A percentile compares a stretch with the other conserved stretches of the same genome.
phyloP scores from a whole-genome alignment of 2,888 invertebrate genomes.

The Dasysyrphus albostriatus region DNA sequence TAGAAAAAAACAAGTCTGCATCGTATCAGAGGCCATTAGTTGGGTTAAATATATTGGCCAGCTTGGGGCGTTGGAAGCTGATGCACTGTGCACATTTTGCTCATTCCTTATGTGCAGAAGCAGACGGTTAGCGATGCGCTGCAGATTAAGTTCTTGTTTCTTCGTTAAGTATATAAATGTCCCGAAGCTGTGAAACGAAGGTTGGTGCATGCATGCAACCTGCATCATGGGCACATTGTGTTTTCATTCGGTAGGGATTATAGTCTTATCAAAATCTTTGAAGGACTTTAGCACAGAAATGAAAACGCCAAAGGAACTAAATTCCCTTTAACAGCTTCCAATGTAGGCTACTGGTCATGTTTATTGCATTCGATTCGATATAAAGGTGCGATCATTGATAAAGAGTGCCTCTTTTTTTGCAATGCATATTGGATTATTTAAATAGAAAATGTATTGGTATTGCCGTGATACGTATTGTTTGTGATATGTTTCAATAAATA shows the following conservation, averaged over 20 bases:
- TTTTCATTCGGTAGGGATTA: not conserved
- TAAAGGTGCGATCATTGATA: conserved; percentile 45
- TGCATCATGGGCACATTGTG: conserved; percentile 33
- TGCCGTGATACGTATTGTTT: not conserved
- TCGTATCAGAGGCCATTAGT: conserved; percentile 69
- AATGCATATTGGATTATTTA: not conserved
- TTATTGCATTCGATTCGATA: conserved; percentile 36
- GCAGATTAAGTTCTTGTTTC: conserved; percentile 71
- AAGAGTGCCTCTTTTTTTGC: not conserved
- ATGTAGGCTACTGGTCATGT: conserved; percentile 72
- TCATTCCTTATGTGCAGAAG: conserved; percentile 14
- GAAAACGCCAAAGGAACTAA: conserved; percentile 46
- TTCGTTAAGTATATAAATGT: conserved; percentile 36
- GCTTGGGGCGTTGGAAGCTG: conserved; percentile 31
- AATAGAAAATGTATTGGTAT: not conserved
- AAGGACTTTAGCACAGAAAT: conserved; percentile 42
- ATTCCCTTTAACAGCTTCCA: conserved; percentile 75
- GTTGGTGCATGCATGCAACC: conserved; percentile 39
- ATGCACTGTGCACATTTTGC: conserved; percentile 30
- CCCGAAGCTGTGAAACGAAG: conserved; percentile 26
- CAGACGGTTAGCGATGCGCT: conserved; percentile 52
- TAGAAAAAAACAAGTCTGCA: conserved; percentile 32
- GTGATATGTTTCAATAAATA: not conserved
- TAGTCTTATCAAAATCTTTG: conserved; percentile 63
- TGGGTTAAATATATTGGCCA: conserved; percentile 71